A percentile compares a stretch with the other conserved stretches of the same genome.
Conservation (phyloP, 2,888 invertebrate genomes). For the Chrysolina haemoptera region DNA sequence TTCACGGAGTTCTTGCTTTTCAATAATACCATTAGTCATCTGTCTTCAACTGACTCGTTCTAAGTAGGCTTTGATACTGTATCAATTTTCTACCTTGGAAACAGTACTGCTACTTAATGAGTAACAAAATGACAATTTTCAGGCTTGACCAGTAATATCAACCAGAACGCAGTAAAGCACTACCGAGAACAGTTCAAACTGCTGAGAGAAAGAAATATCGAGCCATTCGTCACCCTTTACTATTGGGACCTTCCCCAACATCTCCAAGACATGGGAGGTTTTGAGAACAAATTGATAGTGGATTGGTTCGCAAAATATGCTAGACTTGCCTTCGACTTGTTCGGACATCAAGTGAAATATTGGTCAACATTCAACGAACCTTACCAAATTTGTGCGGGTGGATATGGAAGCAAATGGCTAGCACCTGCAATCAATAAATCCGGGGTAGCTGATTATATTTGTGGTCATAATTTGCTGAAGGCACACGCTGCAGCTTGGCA, state of each 20-base stretch:
- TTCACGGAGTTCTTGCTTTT: no score
- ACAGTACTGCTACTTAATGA: no score
- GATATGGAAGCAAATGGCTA: constrained; percentile 49
- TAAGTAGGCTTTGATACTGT: no score
- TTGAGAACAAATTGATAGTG: constrained; percentile 18
- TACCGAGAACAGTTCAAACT: constrained; percentile 54
- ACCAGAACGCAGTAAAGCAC: constrained; percentile 76
- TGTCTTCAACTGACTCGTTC: no score
- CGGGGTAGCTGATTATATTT: constrained; percentile 76
- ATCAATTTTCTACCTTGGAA: no score
- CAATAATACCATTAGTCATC: no score
- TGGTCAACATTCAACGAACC: constrained; percentile 75
- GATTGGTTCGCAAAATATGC: constrained; percentile 72
- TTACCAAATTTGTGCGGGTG: constrained; percentile 52
- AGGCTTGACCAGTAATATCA: constrained; percentile 74
- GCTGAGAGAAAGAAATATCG: constrained; percentile 71
- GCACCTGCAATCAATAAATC: constrained; percentile 64
- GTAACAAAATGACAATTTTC: background rate
- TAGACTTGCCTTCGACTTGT: constrained; percentile 63
- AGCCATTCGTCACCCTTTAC: constrained; percentile 72
- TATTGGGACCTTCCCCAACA: constrained; percentile 74
- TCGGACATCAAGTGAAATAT: constrained; percentile 63
- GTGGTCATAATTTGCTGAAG: constrained; percentile 76
- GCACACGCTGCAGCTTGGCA: constrained; percentile 78
- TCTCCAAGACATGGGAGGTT: constrained; percentile 61